Conservation (phyloP, 2,888 invertebrate genomes). For the Rambutsinella grinnellia region DNA sequence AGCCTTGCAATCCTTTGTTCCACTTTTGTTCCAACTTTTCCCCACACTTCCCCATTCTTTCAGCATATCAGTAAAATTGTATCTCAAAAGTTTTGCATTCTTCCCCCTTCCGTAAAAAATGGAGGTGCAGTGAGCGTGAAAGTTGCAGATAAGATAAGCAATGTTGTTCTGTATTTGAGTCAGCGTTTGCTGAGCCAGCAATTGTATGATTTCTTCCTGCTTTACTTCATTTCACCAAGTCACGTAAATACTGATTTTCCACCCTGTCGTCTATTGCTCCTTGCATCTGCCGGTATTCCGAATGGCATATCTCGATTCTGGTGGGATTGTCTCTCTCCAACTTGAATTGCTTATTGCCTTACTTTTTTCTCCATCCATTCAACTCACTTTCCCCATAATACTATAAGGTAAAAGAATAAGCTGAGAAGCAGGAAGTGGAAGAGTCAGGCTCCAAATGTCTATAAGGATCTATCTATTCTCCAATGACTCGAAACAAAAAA, state of each 20-base stretch:
- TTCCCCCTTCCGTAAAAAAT: background rate
- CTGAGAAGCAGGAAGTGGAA: background rate
- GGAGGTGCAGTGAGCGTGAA: background rate
- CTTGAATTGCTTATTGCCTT: background rate
- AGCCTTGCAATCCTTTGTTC: background rate
- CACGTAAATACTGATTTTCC: too few species aligned
- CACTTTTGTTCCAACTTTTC: background rate
- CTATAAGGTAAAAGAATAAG: background rate
- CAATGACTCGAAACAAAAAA: conserved; percentile 31
- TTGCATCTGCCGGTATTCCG: too few species aligned
- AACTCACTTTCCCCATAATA: background rate
- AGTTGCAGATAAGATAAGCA: background rate
- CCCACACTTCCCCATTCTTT: background rate
- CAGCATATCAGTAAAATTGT: too few species aligned
- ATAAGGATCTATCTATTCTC: background rate
- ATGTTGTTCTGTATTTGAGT: background rate
- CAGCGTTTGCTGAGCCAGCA: background rate
- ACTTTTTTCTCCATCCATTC: background rate
- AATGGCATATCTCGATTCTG: background rate
- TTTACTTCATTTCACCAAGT: background rate
- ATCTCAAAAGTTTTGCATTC: background rate
- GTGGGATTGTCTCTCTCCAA: background rate
- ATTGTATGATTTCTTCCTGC: background rate
- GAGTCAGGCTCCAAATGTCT: background rate
- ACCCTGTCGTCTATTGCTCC: too few species aligned